phyloP scores from a whole-genome alignment of 2,797 vertebrate species.

The Notoglanidium macrostoma region DNA sequence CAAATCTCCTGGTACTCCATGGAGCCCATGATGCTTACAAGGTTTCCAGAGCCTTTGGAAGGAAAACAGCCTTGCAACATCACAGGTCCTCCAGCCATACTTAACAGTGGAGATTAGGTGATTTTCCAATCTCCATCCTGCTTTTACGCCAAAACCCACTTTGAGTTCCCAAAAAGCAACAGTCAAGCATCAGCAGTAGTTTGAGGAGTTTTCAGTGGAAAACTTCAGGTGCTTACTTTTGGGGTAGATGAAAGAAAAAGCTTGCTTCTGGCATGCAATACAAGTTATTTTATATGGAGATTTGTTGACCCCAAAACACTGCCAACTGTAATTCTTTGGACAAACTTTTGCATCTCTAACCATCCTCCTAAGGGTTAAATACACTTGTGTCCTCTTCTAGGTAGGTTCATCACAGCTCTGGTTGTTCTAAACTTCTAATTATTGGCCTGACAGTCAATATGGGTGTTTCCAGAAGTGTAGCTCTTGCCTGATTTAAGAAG shows the following conservation, averaged over 20 bases:
- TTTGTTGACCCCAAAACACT: neutral
- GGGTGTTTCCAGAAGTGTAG: neutral
- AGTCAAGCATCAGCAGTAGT: neutral
- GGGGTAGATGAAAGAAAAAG: neutral
- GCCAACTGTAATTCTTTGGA: conserved; percentile 1
- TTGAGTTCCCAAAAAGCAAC: neutral
- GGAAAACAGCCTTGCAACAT: neutral
- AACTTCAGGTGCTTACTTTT: neutral
- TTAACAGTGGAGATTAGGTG: neutral
- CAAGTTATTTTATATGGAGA: conserved; percentile 10
- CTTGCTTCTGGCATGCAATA: neutral
- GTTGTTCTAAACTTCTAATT: neutral
- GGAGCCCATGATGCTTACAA: neutral
- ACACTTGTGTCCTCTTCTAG: neutral
- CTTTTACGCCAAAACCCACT: neutral
- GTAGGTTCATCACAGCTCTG: neutral
- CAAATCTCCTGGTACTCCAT: neutral
- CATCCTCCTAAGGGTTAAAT: too few relatives aligned
- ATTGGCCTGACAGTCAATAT: neutral
- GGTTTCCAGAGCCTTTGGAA: neutral
- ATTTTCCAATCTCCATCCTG: neutral
- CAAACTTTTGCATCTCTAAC: neutral
- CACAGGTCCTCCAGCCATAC: neutral
- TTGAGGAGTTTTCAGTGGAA: neutral
- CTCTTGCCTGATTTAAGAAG: neutral